phyloP scores from a whole-genome alignment of 2,888 invertebrate genomes.

The Yponomeuta sedellus region DNA sequence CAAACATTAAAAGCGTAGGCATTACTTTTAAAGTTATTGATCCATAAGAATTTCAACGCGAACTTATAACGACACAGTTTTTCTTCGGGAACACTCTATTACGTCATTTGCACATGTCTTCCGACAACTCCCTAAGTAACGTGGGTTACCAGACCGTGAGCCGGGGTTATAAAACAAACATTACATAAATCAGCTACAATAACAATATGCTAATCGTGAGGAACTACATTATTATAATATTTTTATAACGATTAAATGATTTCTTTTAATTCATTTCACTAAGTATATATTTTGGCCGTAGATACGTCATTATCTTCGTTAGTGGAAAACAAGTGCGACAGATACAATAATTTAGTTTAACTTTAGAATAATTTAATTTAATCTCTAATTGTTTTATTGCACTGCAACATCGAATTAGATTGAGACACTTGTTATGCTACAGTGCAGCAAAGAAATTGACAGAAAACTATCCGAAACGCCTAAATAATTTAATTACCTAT shows the following conservation, averaged over 20 bases:
- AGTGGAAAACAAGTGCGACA: constrained; percentile 28
- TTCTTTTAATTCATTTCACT: constrained; percentile 7
- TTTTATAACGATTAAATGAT: constrained; percentile 1
- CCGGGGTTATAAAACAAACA: constrained; percentile 8
- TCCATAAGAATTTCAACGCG: constrained; percentile 6
- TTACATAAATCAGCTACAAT: background rate
- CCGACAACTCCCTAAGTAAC: constrained; percentile 4
- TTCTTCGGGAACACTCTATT: background rate
- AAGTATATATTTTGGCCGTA: constrained; percentile 38
- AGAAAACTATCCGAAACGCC: constrained; percentile 29
- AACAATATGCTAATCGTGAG: constrained; percentile 1
- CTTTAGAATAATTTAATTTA: constrained; percentile 16
- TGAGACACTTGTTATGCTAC: constrained; percentile 23
- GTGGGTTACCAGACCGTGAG: constrained; percentile 3
- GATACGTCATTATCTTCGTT: constrained; percentile 28
- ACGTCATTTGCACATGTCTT: background rate
- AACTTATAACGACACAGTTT: background rate
- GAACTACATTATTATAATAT: constrained; percentile 9
- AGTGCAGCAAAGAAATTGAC: constrained; percentile 51
- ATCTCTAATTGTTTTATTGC: constrained; percentile 4
- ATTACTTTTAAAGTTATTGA: constrained; percentile 3
- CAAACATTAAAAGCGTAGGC: constrained; percentile 10
- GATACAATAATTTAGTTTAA: constrained; percentile 14
- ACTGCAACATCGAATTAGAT: constrained; percentile 8
- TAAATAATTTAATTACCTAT: background rate